Conservation (phyloP, 2,113 vertebrate species). For the Ctenomys sociabilis region DNA sequence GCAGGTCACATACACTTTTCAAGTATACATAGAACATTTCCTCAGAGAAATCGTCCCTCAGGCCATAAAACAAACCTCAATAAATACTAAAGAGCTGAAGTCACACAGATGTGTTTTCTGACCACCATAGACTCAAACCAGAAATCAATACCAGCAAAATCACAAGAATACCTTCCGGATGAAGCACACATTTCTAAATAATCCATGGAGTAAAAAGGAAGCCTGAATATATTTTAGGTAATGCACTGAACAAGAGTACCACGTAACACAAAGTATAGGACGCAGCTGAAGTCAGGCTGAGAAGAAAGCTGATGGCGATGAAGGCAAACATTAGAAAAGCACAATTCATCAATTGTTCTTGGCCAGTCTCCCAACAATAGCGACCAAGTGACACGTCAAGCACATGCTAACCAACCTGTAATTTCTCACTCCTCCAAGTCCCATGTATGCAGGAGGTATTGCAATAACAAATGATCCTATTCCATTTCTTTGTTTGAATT, state of each 20-base stretch:
- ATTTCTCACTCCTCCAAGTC: slow-evolving; percentile 3
- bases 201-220: background rate
- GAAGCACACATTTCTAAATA: background rate
- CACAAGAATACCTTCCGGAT: background rate
- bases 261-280: background rate
- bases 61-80: background rate
- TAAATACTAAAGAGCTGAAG: background rate
- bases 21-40: background rate
- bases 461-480: background rate
- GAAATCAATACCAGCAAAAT: background rate
- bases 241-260: background rate
- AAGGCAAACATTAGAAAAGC: background rate
- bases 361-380: background rate
- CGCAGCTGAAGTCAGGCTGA: background rate
- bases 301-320: background rate
- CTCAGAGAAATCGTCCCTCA: background rate
- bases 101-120: background rate
- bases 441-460: background rate
- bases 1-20: background rate
- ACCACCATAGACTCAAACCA: background rate
- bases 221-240: background rate
- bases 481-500: background rate
- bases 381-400: background rate
- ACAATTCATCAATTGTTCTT: background rate
- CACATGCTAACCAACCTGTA: background rate